Percentiles rank a stretch among this genome's conserved stretches.
Evolutionary conservation across 2,113 vertebrate species (phyloP).

Genomic region (Sarotherodon lohbergeri): DNA sequence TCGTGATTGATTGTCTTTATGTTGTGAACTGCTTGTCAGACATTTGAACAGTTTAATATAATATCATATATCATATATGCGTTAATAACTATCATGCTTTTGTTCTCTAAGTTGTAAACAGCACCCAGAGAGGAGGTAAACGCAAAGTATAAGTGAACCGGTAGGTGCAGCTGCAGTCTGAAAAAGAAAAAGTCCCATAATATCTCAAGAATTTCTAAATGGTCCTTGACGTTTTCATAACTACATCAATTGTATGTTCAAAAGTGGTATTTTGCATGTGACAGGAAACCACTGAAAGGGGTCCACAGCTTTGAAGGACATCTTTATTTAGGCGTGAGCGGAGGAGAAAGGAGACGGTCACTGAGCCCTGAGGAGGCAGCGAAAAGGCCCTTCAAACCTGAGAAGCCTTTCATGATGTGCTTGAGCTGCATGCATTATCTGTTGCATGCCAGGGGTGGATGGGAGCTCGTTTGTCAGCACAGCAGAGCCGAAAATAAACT

Average conservation of each 20-base stretch:
- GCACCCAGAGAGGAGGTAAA: neutral
- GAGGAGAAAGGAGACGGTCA: neutral
- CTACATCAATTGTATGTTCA: slow-evolving; percentile 6
- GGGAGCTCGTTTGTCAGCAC: slow-evolving; percentile 50
- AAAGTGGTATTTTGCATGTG: slow-evolving; percentile 17
- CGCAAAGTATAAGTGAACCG: neutral
- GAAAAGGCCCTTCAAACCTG: neutral
- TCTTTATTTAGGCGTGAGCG: slow-evolving; percentile 50
- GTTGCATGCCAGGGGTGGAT: slow-evolving; percentile 42
- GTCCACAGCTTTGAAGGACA: slow-evolving; percentile 29
- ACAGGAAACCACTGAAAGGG: slow-evolving; percentile 19
- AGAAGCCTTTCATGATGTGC: slow-evolving; percentile 49
- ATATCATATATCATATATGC: neutral
- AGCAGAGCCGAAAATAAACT: slow-evolving; percentile 26
- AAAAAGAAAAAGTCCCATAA: slow-evolving; percentile 7
- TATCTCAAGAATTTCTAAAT: slow-evolving; percentile 47
- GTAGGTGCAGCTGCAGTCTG: slow-evolving; percentile 27
- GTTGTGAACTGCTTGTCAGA: neutral
- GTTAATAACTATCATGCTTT: neutral
- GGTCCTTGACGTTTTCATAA: slow-evolving; percentile 47
- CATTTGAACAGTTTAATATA: neutral
- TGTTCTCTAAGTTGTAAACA: neutral
- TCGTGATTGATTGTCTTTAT: neutral
- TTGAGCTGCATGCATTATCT: slow-evolving; percentile 52
- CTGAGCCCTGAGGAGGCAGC: slow-evolving; percentile 11